phyloP scores from a whole-genome alignment of 1,140 invertebrate genomes.

The Drosophila kurseongensis region DNA sequence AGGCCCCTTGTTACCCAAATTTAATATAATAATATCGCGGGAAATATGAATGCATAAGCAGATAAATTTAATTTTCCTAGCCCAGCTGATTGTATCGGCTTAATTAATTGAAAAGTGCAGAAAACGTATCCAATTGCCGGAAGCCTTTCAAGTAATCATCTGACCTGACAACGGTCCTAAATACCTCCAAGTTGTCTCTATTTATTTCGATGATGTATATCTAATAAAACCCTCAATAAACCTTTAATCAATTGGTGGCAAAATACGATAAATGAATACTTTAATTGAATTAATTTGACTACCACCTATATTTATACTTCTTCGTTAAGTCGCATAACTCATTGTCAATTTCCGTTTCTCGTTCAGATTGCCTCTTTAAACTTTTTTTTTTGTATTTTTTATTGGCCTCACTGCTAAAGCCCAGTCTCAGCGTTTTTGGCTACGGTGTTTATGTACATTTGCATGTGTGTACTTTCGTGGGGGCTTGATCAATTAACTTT shows the following conservation, averaged over 20 bases:
- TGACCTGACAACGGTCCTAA: not conserved
- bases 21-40: conserved; percentile 29
- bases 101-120: conserved; percentile 67
- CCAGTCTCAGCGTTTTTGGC: conserved; percentile 53
- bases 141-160: conserved; percentile 3
- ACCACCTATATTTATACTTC: conserved; percentile 13
- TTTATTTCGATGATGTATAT: conserved; percentile 2
- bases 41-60: conserved; percentile 39
- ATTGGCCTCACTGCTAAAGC: conserved; percentile 20
- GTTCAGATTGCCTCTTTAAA: conserved; percentile 25
- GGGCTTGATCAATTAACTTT: conserved; percentile 68
- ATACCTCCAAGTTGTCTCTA: no score
- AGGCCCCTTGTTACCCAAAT: conserved; percentile 17
- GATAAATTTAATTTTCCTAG: conserved; percentile 73
- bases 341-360: conserved; percentile 36
- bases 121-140: conserved; percentile 42
- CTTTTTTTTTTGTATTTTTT: conserved; percentile 20
- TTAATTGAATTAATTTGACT: conserved; percentile 10
- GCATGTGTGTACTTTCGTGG: conserved; percentile 13
- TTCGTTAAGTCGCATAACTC: not conserved
- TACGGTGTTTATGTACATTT: conserved; percentile 26
- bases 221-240: conserved; percentile 3
- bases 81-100: conserved; percentile 52
- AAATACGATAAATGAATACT: conserved; percentile 18
- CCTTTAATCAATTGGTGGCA: conserved; percentile 10